Conservation (phyloP, 1,140 invertebrate genomes). For the Aphelenchoides avenae region DNA sequence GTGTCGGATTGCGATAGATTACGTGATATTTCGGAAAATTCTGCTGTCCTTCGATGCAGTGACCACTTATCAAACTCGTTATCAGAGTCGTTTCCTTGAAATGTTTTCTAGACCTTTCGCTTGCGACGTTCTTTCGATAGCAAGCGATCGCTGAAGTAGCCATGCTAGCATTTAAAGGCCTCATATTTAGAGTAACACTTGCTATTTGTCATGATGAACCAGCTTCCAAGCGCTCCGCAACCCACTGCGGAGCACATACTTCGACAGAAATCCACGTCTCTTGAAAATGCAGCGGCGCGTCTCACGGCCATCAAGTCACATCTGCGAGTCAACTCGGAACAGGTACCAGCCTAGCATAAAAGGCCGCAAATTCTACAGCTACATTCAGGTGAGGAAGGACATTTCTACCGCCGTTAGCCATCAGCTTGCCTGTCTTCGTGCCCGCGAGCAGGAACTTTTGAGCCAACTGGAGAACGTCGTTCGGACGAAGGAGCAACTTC, state of each 20-base stretch:
- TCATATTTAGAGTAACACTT: no score
- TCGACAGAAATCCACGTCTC: constrained; percentile 16
- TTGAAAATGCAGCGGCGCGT: constrained; percentile 11
- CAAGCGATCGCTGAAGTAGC: not conserved
- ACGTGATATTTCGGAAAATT: no score
- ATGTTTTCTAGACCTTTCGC: not conserved
- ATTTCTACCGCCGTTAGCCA: constrained; percentile 19
- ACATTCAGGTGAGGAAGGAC: constrained; percentile 13
- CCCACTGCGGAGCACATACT: constrained; percentile 7
- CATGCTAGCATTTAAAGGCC: no score
- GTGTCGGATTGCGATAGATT: no score
- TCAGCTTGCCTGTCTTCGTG: constrained; percentile 6
- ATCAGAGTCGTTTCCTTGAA: not conserved
- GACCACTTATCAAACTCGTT: no score
- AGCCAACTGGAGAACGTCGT: constrained; percentile 17
- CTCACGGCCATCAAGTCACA: constrained; percentile 12
- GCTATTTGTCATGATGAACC: not conserved
- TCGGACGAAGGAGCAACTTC: constrained; percentile 5
- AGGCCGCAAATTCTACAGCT: not conserved
- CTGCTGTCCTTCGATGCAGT: no score
- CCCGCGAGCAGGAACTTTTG: constrained; percentile 15
- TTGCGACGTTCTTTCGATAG: not conserved
- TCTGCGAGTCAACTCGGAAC: constrained; percentile 12
- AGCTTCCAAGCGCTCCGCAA: not conserved
- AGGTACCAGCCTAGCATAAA: constrained; percentile 7